Evolutionary conservation across 2,797 vertebrate genomes (phyloP).

Genomic region (Mastacembelus armatus): DNA sequence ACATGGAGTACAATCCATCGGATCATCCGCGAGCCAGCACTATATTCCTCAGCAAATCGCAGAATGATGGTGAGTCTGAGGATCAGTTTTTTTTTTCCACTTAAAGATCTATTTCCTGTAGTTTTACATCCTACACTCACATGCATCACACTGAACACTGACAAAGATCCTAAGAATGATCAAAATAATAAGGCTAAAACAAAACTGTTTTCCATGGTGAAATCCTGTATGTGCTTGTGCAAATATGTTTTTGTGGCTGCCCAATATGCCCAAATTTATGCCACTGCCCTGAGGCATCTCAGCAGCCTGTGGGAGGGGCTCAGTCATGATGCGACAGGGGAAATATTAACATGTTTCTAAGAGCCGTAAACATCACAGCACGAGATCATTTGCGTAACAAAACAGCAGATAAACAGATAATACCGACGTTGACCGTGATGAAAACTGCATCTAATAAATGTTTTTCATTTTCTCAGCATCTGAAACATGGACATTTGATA

Average conservation of each 20-base stretch:
- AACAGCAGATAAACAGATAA: not conserved
- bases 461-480: no score
- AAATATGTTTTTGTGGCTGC: conserved; percentile 11
- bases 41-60: conserved; percentile 97
- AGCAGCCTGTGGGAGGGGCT: conserved; percentile 8
- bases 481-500: not conserved
- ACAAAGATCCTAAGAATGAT: not conserved
- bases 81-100: no score
- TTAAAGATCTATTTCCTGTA: no score
- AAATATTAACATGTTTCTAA: conserved; percentile 12
- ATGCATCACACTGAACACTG: not conserved
- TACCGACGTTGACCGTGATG: no score
- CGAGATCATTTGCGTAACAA: conserved; percentile 1
- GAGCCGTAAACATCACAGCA: conserved; percentile 8
- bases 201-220: not conserved
- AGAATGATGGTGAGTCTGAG: conserved; percentile 71
- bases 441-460: no score
- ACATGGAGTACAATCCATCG: conserved; percentile 92
- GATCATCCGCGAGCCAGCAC: conserved; percentile 91
- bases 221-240: not conserved
- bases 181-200: not conserved
- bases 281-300: conserved; percentile 12
- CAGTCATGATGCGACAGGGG: not conserved
- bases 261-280: conserved; percentile 34
- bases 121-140: not conserved